A percentile compares a stretch with the other conserved stretches of the same genome.
phyloP scores from a whole-genome alignment of 2,797 vertebrate genomes.

The Poecilia velifera region DNA sequence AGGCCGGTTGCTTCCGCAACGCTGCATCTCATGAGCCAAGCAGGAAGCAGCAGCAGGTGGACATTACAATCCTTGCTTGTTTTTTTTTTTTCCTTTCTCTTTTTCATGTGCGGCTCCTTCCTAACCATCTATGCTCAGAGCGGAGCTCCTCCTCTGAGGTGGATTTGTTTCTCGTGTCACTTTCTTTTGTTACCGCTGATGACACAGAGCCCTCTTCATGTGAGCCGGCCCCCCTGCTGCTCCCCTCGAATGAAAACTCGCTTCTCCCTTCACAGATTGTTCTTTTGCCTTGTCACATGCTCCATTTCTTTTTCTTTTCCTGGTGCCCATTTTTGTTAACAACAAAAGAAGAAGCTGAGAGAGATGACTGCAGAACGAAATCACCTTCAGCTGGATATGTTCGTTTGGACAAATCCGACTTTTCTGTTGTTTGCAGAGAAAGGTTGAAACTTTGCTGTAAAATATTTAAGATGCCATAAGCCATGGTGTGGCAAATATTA shows the following conservation, averaged over 20 bases:
- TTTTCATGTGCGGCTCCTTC: constrained; percentile 11
- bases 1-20: constrained; percentile 33
- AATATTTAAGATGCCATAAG: constrained; percentile 77
- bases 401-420: constrained; percentile 45
- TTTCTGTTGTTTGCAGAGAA: constrained; percentile 38
- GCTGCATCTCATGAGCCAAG: constrained; percentile 49
- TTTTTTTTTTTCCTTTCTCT: constrained; percentile 13
- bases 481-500: constrained; percentile 49
- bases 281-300: constrained; percentile 10
- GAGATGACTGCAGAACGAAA: constrained; percentile 34
- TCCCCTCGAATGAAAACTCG: constrained; percentile 33
- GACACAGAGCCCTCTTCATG: constrained; percentile 18
- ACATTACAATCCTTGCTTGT: constrained; percentile 50
- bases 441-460: constrained; percentile 60
- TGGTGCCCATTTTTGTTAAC: constrained; percentile 17
- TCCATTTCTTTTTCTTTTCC: background rate
- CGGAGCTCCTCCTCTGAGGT: constrained; percentile 13
- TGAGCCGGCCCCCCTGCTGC: constrained; percentile 37
- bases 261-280: constrained; percentile 50
- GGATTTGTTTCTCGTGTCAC: constrained; percentile 14
- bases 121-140: constrained; percentile 5
- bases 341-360: constrained; percentile 40
- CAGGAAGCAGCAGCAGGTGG: constrained; percentile 38
- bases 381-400: constrained; percentile 51
- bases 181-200: constrained; percentile 26